These are phyloP conservation scores for Pempheris klunzingeri DNA, from an alignment of 2,797 vertebrate genomes.

Conservation along the genomic window DNA sequence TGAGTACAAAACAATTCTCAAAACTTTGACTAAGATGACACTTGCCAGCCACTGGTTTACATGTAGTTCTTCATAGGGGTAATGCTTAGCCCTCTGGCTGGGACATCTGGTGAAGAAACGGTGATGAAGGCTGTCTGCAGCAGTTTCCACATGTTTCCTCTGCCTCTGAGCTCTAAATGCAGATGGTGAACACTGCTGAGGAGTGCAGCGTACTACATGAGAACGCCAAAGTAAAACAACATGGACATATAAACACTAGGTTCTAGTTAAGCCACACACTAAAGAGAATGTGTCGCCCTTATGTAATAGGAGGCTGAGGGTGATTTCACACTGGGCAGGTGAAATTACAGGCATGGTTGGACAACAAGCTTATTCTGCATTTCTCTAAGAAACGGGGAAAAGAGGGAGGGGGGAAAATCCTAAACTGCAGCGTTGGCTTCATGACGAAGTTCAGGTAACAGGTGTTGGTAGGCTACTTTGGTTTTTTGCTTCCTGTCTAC, in stretches of 20 bases:
- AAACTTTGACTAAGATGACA: slow-evolving; percentile 8
- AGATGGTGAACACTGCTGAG: slow-evolving; percentile 23
- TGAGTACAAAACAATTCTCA: slow-evolving; percentile 15
- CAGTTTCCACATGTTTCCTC: neutral
- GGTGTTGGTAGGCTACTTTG: slow-evolving; percentile 75
- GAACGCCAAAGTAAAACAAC: slow-evolving; percentile 23
- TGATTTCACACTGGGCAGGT: slow-evolving; percentile 12
- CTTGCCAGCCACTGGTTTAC: slow-evolving; percentile 14
- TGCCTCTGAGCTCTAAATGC: slow-evolving; percentile 21
- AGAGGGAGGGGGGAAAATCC: slow-evolving; percentile 5
- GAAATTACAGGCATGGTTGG: slow-evolving; percentile 32
- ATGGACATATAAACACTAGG: slow-evolving; percentile 17
- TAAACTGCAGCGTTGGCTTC: slow-evolving; percentile 60
- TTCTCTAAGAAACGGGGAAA: slow-evolving; percentile 35
- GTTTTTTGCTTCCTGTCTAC: slow-evolving; percentile 62
- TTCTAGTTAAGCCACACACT: slow-evolving; percentile 32
- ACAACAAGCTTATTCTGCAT: slow-evolving; percentile 41
- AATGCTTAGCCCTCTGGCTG: slow-evolving; percentile 45
- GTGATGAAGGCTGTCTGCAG: neutral
- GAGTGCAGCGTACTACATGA: slow-evolving; percentile 1
- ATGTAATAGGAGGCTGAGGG: slow-evolving; percentile 27
- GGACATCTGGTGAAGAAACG: slow-evolving; percentile 25
- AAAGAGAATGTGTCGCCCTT: slow-evolving; percentile 9
- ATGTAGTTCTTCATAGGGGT: slow-evolving; percentile 22
- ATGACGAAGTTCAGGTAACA: slow-evolving; percentile 66